A percentile compares a stretch with the other conserved stretches of the same genome.
phyloP scores from a whole-genome alignment of 2,113 vertebrate genomes.

The Calidris pugnax region DNA sequence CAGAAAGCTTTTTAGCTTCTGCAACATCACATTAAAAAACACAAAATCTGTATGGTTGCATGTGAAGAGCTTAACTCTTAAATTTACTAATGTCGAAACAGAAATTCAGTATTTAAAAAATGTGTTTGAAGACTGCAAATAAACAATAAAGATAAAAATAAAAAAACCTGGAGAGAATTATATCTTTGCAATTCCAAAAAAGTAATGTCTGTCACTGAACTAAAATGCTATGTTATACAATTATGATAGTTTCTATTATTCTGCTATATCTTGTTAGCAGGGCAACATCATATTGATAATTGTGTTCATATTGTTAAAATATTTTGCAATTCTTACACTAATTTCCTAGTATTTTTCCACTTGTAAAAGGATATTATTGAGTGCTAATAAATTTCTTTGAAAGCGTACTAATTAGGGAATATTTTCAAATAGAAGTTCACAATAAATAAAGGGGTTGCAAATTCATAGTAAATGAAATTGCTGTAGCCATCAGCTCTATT shows the following conservation, averaged over 20 bases:
- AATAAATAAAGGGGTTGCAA: not conserved
- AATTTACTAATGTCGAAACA: not conserved
- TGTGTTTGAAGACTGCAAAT: not conserved
- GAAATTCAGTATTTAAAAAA: not conserved
- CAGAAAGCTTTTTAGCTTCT: not conserved
- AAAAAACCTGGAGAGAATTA: not conserved
- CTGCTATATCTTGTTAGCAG: not conserved
- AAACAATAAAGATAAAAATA: not conserved
- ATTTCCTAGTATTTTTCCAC: not conserved
- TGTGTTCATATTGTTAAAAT: not conserved
- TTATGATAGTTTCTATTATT: not conserved
- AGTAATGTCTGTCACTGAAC: not conserved
- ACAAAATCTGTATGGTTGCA: not conserved
- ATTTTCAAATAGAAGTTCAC: not conserved
- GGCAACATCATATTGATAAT: not conserved
- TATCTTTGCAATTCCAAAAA: not conserved
- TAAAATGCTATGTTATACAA: not conserved
- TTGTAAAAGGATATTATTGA: not conserved
- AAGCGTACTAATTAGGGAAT: not conserved
- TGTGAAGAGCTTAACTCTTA: not conserved
- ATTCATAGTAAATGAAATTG: not conserved
- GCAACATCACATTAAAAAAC: not conserved
- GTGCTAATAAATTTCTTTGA: not conserved
- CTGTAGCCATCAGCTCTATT: not conserved
- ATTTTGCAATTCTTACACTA: not conserved